Conservation (phyloP, 2,113 vertebrate species). For the Morone saxatilis region DNA sequence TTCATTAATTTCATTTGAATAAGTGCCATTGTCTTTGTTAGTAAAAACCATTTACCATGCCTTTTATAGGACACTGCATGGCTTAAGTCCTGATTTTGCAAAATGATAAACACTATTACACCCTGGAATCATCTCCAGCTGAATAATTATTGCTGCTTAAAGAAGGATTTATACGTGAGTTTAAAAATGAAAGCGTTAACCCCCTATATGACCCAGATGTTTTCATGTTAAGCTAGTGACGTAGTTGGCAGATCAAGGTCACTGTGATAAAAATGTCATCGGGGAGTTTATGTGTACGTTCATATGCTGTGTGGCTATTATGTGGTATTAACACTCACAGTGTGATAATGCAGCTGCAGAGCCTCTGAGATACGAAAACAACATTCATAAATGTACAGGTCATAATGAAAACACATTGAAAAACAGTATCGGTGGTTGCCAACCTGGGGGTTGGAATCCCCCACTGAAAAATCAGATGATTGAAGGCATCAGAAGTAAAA, state of each 20-base stretch:
- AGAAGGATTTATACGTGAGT: conserved; percentile 7
- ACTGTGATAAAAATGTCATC: conserved; percentile 23
- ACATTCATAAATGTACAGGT: not conserved
- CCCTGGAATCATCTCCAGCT: not conserved
- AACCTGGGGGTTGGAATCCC: not conserved
- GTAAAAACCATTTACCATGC: not conserved
- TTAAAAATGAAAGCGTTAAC: not conserved
- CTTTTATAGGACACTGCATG: not conserved
- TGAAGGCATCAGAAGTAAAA: not conserved
- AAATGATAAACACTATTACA: not conserved
- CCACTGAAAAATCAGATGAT: not conserved
- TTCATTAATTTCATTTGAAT: not conserved
- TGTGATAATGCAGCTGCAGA: conserved; percentile 34
- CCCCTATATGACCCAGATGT: conserved; percentile 50
- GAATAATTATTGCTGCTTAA: conserved; percentile 2
- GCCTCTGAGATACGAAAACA: conserved; percentile 36
- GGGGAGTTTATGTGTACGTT: conserved; percentile 6
- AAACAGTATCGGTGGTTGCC: not conserved
- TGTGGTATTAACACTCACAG: conserved; percentile 3
- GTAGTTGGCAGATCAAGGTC: conserved; percentile 46
- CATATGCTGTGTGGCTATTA: conserved; percentile 13
- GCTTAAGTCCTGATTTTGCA: not conserved
- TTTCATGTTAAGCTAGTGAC: conserved; percentile 12
- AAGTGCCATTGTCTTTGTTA: not conserved
- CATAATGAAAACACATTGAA: not conserved